Evolutionary conservation across 35 echinoderm and acorn worm species (phyloP), one percentile per base, ranked within the genome.

Genomic region (Ptychodera flava): DNA sequence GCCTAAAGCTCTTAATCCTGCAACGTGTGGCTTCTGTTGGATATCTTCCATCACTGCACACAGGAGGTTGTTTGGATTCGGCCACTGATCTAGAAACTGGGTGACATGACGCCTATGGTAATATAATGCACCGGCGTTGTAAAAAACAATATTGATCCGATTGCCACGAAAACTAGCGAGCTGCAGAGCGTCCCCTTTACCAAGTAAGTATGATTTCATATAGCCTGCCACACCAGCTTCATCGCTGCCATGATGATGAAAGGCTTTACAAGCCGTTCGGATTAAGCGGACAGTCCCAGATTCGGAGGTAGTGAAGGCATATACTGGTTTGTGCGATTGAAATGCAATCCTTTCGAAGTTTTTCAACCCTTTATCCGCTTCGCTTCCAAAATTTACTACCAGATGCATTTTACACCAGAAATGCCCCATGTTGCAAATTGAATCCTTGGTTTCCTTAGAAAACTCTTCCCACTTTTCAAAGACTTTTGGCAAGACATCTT

Each of bases 91-190:
- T 78, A 95, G 88, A 38, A 91, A 91, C 16, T 84, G 78, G 16
- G 2, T 16, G 0, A 92, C 75, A 29, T 92, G 33, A 15, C 80
- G 28, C 37, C 32, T 28, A 12, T 91, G 37, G 82, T 80, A 33
- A 77, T 85, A 91, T 33, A 94, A 85, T 31, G 89, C 93, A 15
- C 89, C 93, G 16, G 81, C 89, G 85, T 94, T 94, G 77, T 94
- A 86, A 37, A 91, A 94, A 10, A 94, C 31, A 28, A 94, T 91
- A 78, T 94, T 91, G 34, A 94, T 85, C 36, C 93, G 84, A 45
- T 94, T 94, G 0, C 93, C 89, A 28, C 35, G 88, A 30, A 91
- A 94, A 0, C 85, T 81, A 52, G 89, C 89, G 22, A 94, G 36
- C 34, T 89, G 22, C 16, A 30, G 2, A 22, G 32, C 16, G 77